Evolutionary conservation across 2,113 vertebrate species (phyloP), one percentile per base, ranked within the genome.

Genomic region (Chroicocephalus ridibundus): DNA sequence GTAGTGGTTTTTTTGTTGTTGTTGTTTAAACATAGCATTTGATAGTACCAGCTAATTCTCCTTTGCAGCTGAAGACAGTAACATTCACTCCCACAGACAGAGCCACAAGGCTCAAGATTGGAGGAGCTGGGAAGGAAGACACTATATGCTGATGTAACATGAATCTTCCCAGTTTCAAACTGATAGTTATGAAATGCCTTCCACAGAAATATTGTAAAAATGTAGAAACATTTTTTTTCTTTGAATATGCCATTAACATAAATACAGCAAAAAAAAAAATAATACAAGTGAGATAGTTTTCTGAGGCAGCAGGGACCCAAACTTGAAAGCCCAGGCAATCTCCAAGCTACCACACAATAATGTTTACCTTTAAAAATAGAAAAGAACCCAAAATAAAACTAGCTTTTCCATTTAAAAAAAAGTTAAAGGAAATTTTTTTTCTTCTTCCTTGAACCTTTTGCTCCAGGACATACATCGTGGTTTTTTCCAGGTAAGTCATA

Each of bases 381-480:
- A 66, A 66, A 64, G 2, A 47, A 25, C 0, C 1, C 49, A 82
- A 86, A 83, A 36, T 17, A 79, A 88, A 68, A 4, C 10, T 6
- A 27, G 2, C 10, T 61, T 83, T 82, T 71, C 16, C 13, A 44
- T 40, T 24, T 9, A 51, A 66, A 49, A 74, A 62, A 19, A 40
- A 27, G 6, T 42, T n/a, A 27, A 83, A 40, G 34, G 38, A 24
- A 36, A 46, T 25, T 46, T 34, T 71, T 29, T 55, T 36, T 60
- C 24, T 57, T 85, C 19, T 66, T 66, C 38, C 19, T 71, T 80
- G n/a, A 90, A 51, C 29, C 10, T 79, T 88, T 82, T 69, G 29
- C 27, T 76, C 55, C 1, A 4, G 69, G 21, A 88, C 5, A 40
- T 9, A 66, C 11, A 42, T 54, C 5, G 49, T 0, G 0, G 2